A percentile compares a stretch with the other conserved stretches of the same genome.
These are phyloP conservation scores for Hoplodrina ambigua DNA, from an alignment of 2,888 invertebrate genomes.

Conservation along the genomic window DNA sequence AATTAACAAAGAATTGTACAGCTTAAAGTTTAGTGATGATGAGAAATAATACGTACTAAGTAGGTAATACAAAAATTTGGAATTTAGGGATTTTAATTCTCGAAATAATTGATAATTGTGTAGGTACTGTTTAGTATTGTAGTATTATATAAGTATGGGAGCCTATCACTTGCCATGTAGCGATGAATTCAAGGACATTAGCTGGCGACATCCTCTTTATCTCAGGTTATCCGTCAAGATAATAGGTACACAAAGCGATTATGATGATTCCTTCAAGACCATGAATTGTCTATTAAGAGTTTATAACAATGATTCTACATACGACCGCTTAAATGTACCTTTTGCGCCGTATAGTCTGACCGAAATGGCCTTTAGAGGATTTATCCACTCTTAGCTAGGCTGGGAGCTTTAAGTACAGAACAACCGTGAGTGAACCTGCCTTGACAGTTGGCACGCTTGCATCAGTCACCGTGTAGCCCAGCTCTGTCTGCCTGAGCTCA, in stretches of 20 bases:
- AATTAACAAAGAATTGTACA: not conserved
- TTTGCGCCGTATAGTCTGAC: not conserved
- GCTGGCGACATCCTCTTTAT: slow-evolving; percentile 20
- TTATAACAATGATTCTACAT: slow-evolving; percentile 36
- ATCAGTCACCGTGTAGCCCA: not conserved
- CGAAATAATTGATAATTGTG: not conserved
- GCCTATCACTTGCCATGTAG: slow-evolving; percentile 16
- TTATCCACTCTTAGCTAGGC: slow-evolving; percentile 10
- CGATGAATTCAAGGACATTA: slow-evolving; percentile 37
- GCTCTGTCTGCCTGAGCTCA: not conserved
- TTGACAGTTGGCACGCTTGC: slow-evolving; percentile 1
- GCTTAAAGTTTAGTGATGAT: not conserved
- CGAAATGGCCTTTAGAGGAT: slow-evolving; percentile 5
- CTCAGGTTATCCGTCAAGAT: slow-evolving; percentile 18
- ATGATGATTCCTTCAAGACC: slow-evolving; percentile 34
- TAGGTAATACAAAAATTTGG: slow-evolving; percentile 4
- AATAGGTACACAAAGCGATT: slow-evolving; percentile 38
- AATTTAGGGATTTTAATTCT: slow-evolving; percentile 3
- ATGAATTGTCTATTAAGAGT: slow-evolving; percentile 40
- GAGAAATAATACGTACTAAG: not conserved
- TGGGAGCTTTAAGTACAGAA: slow-evolving; percentile 11
- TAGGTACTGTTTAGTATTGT: not conserved
- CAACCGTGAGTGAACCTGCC: not conserved
- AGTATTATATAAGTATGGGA: slow-evolving; percentile 22
- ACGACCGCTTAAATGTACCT: not conserved